phyloP scores from a whole-genome alignment of 2,797 vertebrate species.

The Hafferia zeledoni region DNA sequence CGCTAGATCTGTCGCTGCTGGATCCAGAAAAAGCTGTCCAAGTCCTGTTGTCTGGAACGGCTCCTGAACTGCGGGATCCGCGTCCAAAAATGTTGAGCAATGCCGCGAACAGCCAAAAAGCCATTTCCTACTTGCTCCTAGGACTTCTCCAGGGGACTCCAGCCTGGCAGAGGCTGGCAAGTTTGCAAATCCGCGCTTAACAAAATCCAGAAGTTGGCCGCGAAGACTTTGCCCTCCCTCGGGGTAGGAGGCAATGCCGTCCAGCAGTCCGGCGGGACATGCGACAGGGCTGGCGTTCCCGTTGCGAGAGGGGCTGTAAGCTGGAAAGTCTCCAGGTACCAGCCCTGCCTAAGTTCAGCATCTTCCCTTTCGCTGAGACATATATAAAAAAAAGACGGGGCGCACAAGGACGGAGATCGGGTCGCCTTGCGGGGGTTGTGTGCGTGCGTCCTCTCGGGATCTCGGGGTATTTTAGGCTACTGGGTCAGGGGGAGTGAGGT shows the following conservation, averaged over 20 bases:
- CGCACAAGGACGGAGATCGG: neutral
- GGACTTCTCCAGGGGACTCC: conserved; percentile 40
- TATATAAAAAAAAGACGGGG: neutral
- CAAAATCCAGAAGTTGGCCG: conserved; percentile 22
- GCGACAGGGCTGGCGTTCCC: neutral
- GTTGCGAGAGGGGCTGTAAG: neutral
- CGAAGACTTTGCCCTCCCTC: neutral
- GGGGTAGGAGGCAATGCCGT: neutral
- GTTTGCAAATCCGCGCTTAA: neutral
- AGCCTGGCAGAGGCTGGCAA: conserved; percentile 30
- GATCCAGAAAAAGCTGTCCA: conserved; percentile 48
- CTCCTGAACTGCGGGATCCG: conserved; percentile 9
- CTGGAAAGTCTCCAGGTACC: conserved; percentile 53
- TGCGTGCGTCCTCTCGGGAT: neutral
- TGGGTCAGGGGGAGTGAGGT: neutral
- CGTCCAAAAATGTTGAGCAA: conserved; percentile 68
- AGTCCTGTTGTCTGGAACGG: conserved; percentile 61
- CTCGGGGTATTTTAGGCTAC: neutral
- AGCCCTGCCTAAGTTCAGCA: conserved; percentile 35
- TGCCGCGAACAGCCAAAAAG: conserved; percentile 1
- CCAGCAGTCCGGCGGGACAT: neutral
- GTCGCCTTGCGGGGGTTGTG: neutral
- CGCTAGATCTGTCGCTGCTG: neutral
- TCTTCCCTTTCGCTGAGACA: neutral
- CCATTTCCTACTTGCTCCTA: conserved; percentile 23